phyloP scores from a whole-genome alignment of 2,113 vertebrate species.

The Rousettus leschenaultii region DNA sequence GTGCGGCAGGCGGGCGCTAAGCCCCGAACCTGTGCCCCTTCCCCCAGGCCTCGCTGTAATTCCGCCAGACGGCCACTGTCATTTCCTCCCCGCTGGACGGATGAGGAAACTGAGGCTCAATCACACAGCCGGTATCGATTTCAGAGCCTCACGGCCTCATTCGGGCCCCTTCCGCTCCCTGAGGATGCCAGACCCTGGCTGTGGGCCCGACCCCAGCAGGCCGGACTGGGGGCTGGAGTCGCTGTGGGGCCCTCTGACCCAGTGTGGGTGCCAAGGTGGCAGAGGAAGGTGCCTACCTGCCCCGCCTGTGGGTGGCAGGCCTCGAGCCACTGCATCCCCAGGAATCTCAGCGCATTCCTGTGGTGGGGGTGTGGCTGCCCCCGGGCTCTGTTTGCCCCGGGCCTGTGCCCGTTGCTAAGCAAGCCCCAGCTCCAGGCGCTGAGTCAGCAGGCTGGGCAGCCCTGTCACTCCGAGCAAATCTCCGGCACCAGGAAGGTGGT shows the following conservation, averaged over 20 bases:
- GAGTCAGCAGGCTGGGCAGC: slow-evolving; percentile 64
- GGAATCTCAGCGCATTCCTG: slow-evolving; percentile 65
- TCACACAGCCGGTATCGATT: not conserved
- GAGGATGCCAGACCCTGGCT: not conserved
- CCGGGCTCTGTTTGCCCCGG: slow-evolving; percentile 16
- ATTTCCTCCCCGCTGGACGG: not conserved
- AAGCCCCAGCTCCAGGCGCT: slow-evolving; percentile 7
- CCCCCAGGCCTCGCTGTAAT: accelerated
- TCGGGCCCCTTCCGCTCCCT: not conserved
- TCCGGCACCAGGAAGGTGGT: not conserved
- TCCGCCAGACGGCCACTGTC: not conserved
- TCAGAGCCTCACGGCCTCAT: not conserved
- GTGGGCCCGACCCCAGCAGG: not conserved
- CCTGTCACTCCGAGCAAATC: not conserved
- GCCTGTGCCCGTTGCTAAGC: slow-evolving; percentile 59
- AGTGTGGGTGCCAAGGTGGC: not conserved
- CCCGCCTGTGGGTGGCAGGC: not conserved
- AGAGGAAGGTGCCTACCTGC: slow-evolving; percentile 21
- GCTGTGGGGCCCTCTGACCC: not conserved
- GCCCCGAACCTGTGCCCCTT: accelerated
- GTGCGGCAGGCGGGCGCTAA: not conserved
- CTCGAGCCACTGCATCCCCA: not conserved
- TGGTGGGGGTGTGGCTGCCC: slow-evolving; percentile 61
- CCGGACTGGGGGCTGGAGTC: not conserved
- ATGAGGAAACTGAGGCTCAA: not conserved